A percentile compares a stretch with the other conserved stretches of the same genome.
Evolutionary conservation across 2,113 vertebrate genomes (phyloP).

Genomic region (Coptodon rendalli): DNA sequence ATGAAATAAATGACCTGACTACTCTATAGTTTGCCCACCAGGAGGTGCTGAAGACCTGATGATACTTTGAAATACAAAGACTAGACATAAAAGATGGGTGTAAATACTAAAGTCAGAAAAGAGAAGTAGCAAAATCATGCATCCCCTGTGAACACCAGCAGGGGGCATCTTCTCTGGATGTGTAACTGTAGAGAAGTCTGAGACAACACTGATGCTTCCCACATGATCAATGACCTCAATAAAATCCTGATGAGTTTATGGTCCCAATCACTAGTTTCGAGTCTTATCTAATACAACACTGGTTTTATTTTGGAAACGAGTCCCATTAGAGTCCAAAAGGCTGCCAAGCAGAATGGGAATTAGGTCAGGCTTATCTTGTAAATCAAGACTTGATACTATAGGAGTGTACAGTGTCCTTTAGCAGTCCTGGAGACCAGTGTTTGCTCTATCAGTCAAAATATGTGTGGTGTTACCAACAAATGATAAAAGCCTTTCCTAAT

Average conservation of each 20-base stretch:
- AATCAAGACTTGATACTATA: neutral
- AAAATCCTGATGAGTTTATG: neutral
- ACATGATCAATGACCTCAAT: neutral
- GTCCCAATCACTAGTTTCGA: neutral
- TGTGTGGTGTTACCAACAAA: neutral
- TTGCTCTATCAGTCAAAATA: neutral
- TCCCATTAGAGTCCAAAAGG: neutral
- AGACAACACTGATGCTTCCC: neutral
- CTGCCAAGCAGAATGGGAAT: neutral
- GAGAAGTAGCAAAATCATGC: neutral
- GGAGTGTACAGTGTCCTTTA: neutral
- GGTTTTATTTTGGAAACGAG: neutral
- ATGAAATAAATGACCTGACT: neutral
- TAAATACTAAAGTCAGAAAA: neutral
- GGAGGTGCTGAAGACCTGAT: neutral
- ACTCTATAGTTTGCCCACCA: neutral
- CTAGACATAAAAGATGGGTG: neutral
- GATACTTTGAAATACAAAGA: neutral
- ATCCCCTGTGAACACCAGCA: neutral
- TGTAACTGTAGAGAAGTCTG: neutral
- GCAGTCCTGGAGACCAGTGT: neutral
- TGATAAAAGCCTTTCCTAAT: neutral
- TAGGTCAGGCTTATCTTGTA: neutral
- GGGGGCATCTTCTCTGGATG: neutral
- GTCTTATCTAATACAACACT: fast-evolving